Base-by-base conservation (phyloP, 2,797 vertebrate species). In the Oreortyx pictus region DNA sequence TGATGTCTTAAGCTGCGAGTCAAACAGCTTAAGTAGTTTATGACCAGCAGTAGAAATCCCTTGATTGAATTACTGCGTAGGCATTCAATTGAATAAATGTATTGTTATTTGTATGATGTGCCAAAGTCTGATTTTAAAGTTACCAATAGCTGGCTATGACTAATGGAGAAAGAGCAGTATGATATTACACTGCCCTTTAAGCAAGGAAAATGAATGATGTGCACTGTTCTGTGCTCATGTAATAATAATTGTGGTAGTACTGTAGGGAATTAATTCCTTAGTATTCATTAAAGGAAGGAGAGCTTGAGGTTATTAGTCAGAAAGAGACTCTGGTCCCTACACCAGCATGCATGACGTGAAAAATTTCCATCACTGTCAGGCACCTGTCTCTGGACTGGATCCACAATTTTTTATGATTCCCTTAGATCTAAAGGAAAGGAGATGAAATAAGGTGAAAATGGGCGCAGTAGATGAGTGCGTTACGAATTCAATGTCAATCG, bases 21-120 rank as follows among this genome's bases (percentile, higher is more conserved):
- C 78, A 29, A 87, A 73, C 57, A 90, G 76, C 37, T 95, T 90
- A 93, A 94, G 83, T 43, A 70, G 87, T 94, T 96, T 83, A 92
- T 89, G 93, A 95, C 41, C 31, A 19, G 75, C 46, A 49, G 82
- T 66, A 89, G 92, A 94, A 88, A 54, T 81, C 92, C 81, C 68
- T 93, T 91, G 90, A 92, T 89, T 94, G 89, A 95, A 93, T 89
- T 95, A 94, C 89, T 90, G 70, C 81, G 54, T 50, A 78, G 91
- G 79, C 94, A 94, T 91, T 95, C 93, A 94, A 87, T 94, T 96
- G 89, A 79, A 59, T 52, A 92, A 91, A 66, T 91, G 89, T 87
- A 83, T 95, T 95, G 93, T 88, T 95, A 93, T 93, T 95, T 93
- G 92, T 86, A 95, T 75, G 68, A 19, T 64, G 90, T 87, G 86